A percentile compares a stretch with the other conserved stretches of the same genome.
Evolutionary conservation across 2,113 vertebrate species (phyloP).

Genomic region (Marmota monax): DNA sequence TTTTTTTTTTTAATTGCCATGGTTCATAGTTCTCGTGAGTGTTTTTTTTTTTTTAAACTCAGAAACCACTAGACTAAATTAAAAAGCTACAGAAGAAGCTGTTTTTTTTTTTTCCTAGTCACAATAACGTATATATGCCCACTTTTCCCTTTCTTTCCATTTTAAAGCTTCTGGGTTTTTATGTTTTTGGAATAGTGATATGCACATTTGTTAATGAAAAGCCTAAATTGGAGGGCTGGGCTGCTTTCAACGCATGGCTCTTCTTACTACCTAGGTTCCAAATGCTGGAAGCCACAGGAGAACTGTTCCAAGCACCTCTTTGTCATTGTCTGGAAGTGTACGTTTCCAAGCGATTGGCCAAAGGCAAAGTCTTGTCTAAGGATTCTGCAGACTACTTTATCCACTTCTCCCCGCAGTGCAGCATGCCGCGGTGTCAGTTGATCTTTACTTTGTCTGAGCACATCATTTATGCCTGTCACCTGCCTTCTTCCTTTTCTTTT

Average conservation of each 20-base stretch:
- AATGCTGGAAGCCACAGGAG: not conserved
- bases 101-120: not conserved
- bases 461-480: not conserved
- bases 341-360: not conserved
- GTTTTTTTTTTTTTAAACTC: not conserved
- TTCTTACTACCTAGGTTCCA: not conserved
- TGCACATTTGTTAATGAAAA: conserved; percentile 61
- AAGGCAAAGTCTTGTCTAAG: not conserved
- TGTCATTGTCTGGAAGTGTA: conserved; percentile 23
- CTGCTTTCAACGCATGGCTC: not conserved
- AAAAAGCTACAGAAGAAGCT: conserved; percentile 38
- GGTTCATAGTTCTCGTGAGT: not conserved
- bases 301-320: not conserved
- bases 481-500: not conserved
- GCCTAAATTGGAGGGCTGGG: not conserved
- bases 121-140: not conserved
- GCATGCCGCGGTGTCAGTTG: not conserved
- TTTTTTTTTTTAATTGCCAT: not conserved
- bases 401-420: not conserved
- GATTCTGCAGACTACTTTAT: not conserved
- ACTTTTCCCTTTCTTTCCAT: not conserved
- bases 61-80: not conserved
- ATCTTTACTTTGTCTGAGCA: not conserved
- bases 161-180: conserved; percentile 29
- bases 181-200: not conserved